A percentile compares a stretch with the other conserved stretches of the same genome.
phyloP scores from a whole-genome alignment of 1,140 invertebrate species.

The Schlechtendalia chinensis region DNA sequence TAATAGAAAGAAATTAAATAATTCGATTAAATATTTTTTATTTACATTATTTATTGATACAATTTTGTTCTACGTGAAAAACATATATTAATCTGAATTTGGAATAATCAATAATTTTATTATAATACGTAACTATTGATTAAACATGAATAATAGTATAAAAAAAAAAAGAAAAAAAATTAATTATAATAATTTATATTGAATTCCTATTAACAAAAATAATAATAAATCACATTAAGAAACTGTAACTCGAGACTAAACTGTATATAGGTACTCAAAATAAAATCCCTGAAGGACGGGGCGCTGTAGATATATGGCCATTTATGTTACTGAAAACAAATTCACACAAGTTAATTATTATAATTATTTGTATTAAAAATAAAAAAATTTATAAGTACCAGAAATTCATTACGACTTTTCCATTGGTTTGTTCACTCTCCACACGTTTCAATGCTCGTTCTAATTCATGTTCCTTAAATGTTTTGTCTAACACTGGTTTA shows the following conservation, averaged over 20 bases:
- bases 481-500: constrained; percentile 41
- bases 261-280: background rate
- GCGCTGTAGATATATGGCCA: background rate
- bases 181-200: background rate
- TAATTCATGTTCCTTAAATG: constrained; percentile 40
- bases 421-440: constrained; percentile 23
- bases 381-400: constrained; percentile 1
- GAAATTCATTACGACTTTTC: constrained; percentile 48
- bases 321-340: constrained; percentile 33
- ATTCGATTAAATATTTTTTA: no score
- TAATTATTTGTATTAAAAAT: background rate
- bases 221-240: background rate
- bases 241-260: background rate
- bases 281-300: constrained; percentile 28
- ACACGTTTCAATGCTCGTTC: constrained; percentile 49
- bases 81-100: no score
- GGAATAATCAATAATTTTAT: no score
- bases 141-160: no score
- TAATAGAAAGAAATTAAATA: no score
- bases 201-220: background rate
- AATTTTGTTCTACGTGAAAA: no score
- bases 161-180: no score
- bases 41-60: no score
- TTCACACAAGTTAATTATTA: background rate
- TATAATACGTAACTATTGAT: no score